A percentile compares a stretch with the other conserved stretches of the same genome.
These are phyloP conservation scores for Matsumurasca onukii DNA, from an alignment of 1,140 invertebrate species.

Conservation along the genomic window DNA sequence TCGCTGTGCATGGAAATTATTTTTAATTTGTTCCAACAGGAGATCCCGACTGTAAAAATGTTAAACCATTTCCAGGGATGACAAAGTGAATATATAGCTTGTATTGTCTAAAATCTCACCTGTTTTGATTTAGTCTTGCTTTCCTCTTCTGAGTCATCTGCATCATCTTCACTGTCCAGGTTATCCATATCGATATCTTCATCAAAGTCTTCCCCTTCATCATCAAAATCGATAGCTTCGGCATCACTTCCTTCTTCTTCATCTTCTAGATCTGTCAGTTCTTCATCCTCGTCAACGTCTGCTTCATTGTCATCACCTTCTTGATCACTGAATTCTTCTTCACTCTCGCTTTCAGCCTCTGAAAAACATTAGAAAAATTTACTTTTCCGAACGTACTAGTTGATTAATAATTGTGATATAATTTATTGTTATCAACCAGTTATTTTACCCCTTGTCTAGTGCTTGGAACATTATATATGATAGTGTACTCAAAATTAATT, in stretches of 20 bases:
- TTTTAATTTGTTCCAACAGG: too few species aligned
- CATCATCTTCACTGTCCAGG: constrained; percentile 26
- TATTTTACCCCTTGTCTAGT: too few species aligned
- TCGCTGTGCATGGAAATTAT: too few species aligned
- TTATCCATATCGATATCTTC: constrained; percentile 58
- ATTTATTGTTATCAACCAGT: too few species aligned
- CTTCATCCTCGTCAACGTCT: constrained; percentile 32
- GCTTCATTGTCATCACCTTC: constrained; percentile 32
- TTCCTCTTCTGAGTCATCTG: constrained; percentile 37
- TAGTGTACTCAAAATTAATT: too few species aligned
- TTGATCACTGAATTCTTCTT: constrained; percentile 32
- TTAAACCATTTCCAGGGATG: too few species aligned
- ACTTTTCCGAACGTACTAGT: too few species aligned
- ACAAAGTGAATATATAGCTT: too few species aligned
- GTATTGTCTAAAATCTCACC: constrained; percentile 37
- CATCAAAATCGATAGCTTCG: constrained; percentile 49
- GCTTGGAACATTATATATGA: too few species aligned
- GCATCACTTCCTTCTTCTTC: constrained; percentile 36
- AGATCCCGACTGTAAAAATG: too few species aligned
- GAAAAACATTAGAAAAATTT: background rate
- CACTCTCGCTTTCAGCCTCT: constrained; percentile 25
- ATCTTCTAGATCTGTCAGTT: constrained; percentile 26
- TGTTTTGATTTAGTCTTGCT: constrained; percentile 49
- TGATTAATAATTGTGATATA: too few species aligned
- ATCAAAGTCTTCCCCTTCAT: constrained; percentile 83